Evolutionary conservation across 2,888 invertebrate genomes (phyloP), one percentile per base, ranked within the genome.

Genomic region (Lithophane semibrunnea): DNA sequence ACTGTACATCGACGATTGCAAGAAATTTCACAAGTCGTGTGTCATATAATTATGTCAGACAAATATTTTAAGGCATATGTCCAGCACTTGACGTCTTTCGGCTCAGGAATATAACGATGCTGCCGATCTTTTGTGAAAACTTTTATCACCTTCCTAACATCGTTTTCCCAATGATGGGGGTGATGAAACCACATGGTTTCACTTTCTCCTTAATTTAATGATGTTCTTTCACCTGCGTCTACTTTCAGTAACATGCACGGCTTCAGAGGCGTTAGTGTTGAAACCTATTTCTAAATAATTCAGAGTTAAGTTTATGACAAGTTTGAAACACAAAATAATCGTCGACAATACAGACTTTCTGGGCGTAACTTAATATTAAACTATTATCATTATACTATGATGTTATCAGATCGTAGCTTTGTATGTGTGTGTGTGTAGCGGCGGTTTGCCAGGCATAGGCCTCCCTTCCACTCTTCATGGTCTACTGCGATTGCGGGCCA

Each of bases 1-100:
- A 83, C 86, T 71, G 67, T 77, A 85, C 77, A 73, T 83, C 63
- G 84, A 29, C 44, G 78, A 74, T 86, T 83, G 83, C 83, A 63
- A 72, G 73, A 71, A 74, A 83, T 83, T 82, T 82, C 86, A 72
- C 58, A 86, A 83, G 65, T 77, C n/a, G 8, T 13, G 81, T 88
- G 86, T 85, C 88, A 89, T 68, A n/a, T 68, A 52, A 60, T 68
- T 67, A 37, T 58, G 58, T 21, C 10, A 73, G n/a, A 37, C 24
- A n/a, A 18, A 13, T 61, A 54, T 73, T 47, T 37, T 54, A 21
- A 61, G 13, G 54, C 24, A 13, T 60, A 24, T 29, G 7, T 21
- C 21, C 2, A 60, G 7, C 0, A 24, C 29, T 16, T n/a, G 37
- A 54, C 21, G 16, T 16, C 2, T 37, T 73, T 29, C 7, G n/a